phyloP scores from a whole-genome alignment of 2,113 vertebrate species.

The Antechinus flavipes region DNA sequence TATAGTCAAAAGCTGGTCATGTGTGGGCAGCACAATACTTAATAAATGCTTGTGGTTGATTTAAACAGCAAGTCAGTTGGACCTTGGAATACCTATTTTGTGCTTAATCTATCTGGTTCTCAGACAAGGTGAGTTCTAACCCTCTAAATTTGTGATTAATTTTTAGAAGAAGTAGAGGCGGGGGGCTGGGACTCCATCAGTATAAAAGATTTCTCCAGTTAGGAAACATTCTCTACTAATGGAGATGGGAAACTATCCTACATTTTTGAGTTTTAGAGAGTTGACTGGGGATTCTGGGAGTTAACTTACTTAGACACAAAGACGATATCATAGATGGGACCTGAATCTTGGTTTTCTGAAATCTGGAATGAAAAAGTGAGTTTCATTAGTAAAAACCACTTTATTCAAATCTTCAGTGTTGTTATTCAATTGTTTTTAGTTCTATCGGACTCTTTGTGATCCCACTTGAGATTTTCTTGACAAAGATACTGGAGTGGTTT shows the following conservation, averaged over 20 bases:
- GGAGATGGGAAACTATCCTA: background rate
- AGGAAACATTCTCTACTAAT: background rate
- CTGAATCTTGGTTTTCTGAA: background rate
- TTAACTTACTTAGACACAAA: background rate
- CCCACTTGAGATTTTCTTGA: background rate
- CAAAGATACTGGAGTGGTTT: background rate
- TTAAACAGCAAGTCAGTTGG: background rate
- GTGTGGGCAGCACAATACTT: background rate
- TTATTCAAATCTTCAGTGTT: background rate
- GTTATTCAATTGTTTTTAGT: background rate
- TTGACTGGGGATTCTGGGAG: background rate
- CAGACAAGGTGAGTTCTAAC: background rate
- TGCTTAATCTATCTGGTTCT: background rate
- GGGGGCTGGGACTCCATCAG: background rate
- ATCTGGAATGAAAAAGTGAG: background rate
- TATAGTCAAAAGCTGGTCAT: background rate
- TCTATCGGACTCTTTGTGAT: background rate
- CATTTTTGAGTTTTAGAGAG: background rate
- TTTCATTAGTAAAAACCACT: background rate
- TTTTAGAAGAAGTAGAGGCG: no score
- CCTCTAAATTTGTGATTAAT: no score
- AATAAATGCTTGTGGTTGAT: background rate
- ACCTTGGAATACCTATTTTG: background rate
- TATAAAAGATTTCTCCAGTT: background rate
- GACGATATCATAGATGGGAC: background rate